Percentiles rank a stretch among this genome's conserved stretches.
Conservation (phyloP, 2,113 vertebrate species). For the Tachysurus fulvidraco region DNA sequence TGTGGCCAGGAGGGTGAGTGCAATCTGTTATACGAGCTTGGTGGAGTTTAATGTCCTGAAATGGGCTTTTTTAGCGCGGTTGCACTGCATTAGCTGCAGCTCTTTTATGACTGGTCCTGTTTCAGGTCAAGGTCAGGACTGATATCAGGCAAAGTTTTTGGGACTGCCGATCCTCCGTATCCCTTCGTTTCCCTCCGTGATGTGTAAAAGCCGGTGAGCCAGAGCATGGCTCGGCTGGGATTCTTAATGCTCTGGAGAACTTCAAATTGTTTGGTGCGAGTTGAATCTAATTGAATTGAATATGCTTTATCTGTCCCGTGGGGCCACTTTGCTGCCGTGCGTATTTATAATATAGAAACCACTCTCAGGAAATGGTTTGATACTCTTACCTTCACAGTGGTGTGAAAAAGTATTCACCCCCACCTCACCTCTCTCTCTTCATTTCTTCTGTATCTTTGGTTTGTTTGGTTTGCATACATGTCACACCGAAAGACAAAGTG, state of each 20-base stretch:
- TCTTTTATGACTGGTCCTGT: slow-evolving; percentile 81
- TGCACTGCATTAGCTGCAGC: slow-evolving; percentile 85
- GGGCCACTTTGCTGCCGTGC: neutral
- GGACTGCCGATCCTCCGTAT: slow-evolving; percentile 59
- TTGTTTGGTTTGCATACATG: no score
- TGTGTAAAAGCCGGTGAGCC: neutral
- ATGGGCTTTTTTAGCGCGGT: slow-evolving; percentile 80
- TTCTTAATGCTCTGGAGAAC: neutral
- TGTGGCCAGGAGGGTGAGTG: slow-evolving; percentile 91
- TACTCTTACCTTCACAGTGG: neutral
- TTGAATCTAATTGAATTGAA: slow-evolving; percentile 11
- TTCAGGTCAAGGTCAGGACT: slow-evolving; percentile 82
- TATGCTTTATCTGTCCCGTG: neutral
- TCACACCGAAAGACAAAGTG: neutral
- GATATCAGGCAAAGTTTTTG: slow-evolving; percentile 82
- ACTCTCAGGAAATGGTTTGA: neutral
- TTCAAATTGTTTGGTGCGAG: neutral
- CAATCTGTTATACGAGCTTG: slow-evolving; percentile 93
- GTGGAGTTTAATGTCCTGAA: slow-evolving; percentile 88
- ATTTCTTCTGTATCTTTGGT: no score
- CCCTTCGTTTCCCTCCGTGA: neutral
- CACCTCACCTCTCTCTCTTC: no score
- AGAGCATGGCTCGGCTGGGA: neutral
- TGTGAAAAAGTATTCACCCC: neutral
- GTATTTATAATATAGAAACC: neutral